phyloP scores from a whole-genome alignment of 37 sponge, comb jelly and placozoan genomes.

The Theonella swinhoei region DNA sequence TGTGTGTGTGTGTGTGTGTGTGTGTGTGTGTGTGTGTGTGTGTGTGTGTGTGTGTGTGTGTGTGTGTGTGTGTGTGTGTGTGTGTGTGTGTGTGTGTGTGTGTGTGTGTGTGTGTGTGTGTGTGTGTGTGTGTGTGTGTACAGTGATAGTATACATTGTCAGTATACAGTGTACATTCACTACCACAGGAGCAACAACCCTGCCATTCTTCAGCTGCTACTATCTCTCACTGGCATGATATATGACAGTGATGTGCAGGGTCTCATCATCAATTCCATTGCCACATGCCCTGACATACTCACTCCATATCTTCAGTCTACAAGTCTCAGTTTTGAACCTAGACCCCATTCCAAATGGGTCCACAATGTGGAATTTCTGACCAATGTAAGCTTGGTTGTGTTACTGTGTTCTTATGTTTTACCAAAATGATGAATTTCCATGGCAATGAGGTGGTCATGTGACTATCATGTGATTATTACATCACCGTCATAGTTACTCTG shows the following conservation, averaged over 20 bases:
- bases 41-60: no score
- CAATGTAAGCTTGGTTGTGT: slow-evolving; percentile 40
- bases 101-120: no score
- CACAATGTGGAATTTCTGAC: slow-evolving; percentile 31
- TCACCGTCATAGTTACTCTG: slow-evolving; percentile 78
- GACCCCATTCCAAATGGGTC: slow-evolving; percentile 56
- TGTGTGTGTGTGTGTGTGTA: no score
- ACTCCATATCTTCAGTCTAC: slow-evolving; percentile 40
- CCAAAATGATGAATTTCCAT: background rate
- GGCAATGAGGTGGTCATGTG: background rate
- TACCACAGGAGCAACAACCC: slow-evolving; percentile 73
- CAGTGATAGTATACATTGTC: no score
- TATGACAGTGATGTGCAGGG: background rate
- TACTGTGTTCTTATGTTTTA: background rate
- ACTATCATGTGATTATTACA: background rate
- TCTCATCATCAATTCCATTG: slow-evolving; percentile 28
- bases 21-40: no score
- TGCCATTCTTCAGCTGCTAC: slow-evolving; percentile 52
- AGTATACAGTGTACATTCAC: no score
- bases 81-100: no score
- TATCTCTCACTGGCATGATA: slow-evolving; percentile 27
- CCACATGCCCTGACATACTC: slow-evolving; percentile 64
- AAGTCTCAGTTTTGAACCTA: slow-evolving; percentile 51
- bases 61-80: no score
- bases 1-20: no score